These are phyloP conservation scores for Limnephilus auricula DNA, from an alignment of 2,888 invertebrate genomes.

Conservation along the genomic window DNA sequence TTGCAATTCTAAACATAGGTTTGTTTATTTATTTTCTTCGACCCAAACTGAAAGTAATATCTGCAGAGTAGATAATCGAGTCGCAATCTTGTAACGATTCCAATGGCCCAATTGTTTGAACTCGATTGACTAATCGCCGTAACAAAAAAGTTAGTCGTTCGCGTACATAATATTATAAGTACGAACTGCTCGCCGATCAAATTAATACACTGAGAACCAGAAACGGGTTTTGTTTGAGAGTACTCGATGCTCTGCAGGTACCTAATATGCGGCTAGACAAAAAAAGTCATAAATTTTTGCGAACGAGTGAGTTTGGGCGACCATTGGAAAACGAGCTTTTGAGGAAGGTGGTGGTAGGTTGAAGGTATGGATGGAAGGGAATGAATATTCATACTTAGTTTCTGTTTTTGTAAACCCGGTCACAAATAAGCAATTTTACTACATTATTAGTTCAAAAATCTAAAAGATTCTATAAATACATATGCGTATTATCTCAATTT, in stretches of 20 bases:
- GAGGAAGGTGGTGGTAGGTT: neutral
- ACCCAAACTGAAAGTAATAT: conserved; percentile 42
- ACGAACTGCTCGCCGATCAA: neutral
- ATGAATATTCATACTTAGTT: neutral
- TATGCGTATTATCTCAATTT: too few relatives aligned
- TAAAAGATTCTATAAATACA: too few relatives aligned
- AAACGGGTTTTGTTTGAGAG: neutral
- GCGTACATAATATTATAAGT: neutral
- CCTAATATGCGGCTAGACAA: neutral
- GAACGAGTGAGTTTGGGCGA: neutral
- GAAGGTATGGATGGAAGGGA: neutral
- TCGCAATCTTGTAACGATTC: conserved; percentile 19
- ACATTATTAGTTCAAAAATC: too few relatives aligned
- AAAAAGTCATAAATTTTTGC: neutral
- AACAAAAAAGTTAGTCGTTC: neutral
- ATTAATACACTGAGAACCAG: neutral
- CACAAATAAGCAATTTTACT: too few relatives aligned
- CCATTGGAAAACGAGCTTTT: neutral
- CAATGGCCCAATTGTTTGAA: conserved; percentile 28
- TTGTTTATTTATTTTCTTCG: neutral
- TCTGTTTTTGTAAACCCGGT: neutral
- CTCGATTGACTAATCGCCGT: conserved; percentile 22
- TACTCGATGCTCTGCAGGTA: neutral
- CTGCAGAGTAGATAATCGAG: neutral
- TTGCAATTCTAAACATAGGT: neutral